Conservation (phyloP, 1,140 invertebrate species). For the Drosophila littoralis region DNA sequence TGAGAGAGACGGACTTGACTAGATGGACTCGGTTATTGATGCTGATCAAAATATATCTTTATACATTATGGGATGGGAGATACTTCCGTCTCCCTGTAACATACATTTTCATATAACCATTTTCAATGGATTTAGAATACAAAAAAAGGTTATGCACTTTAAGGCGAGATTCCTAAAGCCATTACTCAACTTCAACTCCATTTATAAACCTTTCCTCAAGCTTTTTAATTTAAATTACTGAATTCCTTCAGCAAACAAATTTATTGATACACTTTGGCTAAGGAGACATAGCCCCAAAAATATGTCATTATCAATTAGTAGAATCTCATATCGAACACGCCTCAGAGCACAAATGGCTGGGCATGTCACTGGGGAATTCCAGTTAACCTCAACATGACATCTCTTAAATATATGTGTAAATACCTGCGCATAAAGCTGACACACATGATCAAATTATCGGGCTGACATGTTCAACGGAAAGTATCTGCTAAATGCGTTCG, state of each 20-base stretch:
- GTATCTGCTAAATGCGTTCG: slow-evolving; percentile 54
- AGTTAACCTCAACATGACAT: slow-evolving; percentile 71
- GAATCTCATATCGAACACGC: slow-evolving; percentile 26
- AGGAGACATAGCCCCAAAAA: slow-evolving; percentile 25
- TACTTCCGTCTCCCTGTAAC: too few species aligned
- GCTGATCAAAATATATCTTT: too few species aligned
- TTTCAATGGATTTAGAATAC: too few species aligned
- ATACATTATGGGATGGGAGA: too few species aligned
- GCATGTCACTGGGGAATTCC: slow-evolving; percentile 42
- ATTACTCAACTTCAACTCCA: not conserved
- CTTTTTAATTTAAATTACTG: slow-evolving; percentile 2
- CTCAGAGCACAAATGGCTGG: slow-evolving; percentile 10
- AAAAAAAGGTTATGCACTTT: too few species aligned
- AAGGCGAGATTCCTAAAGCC: not conserved
- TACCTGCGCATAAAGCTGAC: slow-evolving; percentile 52
- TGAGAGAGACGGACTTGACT: not conserved
- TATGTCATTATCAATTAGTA: slow-evolving; percentile 55
- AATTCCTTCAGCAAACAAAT: not conserved
- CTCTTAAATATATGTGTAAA: slow-evolving; percentile 32
- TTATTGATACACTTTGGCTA: slow-evolving; percentile 4
- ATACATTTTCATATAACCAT: too few species aligned
- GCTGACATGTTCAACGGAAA: slow-evolving; percentile 47
- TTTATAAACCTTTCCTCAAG: slow-evolving; percentile 6
- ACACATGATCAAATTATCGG: slow-evolving; percentile 70
- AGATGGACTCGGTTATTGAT: too few species aligned